A percentile compares a stretch with the other conserved stretches of the same genome.
Evolutionary conservation across 1,140 invertebrate genomes (phyloP).

Genomic region (Anthonomus grandis): DNA sequence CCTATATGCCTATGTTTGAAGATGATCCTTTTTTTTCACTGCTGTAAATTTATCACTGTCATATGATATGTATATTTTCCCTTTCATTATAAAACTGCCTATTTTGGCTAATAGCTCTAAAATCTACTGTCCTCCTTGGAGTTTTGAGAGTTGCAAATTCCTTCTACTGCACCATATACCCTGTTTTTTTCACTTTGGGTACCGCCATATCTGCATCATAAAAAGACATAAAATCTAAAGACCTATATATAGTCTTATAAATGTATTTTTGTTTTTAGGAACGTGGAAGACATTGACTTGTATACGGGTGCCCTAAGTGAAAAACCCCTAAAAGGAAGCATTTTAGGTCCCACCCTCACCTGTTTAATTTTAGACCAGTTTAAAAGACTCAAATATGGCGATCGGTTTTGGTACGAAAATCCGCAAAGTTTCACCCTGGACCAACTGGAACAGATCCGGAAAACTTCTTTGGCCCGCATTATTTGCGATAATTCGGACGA

Average conservation of each 20-base stretch:
- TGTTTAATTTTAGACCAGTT: constrained; percentile 89
- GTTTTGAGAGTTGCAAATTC: no score
- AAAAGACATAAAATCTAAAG: no score
- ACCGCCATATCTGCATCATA: no score
- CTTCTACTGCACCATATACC: no score
- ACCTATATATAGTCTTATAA: background rate
- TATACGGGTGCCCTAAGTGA: constrained; percentile 84
- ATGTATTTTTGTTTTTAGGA: constrained; percentile 47
- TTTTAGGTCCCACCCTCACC: constrained; percentile 79
- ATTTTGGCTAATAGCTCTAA: no score
- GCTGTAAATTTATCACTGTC: no score
- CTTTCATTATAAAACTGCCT: no score
- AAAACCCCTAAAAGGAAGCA: constrained; percentile 59
- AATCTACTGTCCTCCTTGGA: no score
- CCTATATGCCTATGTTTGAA: no score
- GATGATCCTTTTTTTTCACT: no score
- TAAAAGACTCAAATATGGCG: constrained; percentile 70
- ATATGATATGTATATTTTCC: no score
- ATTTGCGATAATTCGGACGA: constrained; percentile 87
- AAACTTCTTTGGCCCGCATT: constrained; percentile 75
- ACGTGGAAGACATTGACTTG: constrained; percentile 80
- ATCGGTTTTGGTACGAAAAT: constrained; percentile 86
- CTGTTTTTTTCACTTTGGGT: no score
- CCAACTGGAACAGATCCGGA: constrained; percentile 83
- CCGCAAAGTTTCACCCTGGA: constrained; percentile 65